Conservation (phyloP, 1,140 invertebrate species). For the Ostrea edulis region DNA sequence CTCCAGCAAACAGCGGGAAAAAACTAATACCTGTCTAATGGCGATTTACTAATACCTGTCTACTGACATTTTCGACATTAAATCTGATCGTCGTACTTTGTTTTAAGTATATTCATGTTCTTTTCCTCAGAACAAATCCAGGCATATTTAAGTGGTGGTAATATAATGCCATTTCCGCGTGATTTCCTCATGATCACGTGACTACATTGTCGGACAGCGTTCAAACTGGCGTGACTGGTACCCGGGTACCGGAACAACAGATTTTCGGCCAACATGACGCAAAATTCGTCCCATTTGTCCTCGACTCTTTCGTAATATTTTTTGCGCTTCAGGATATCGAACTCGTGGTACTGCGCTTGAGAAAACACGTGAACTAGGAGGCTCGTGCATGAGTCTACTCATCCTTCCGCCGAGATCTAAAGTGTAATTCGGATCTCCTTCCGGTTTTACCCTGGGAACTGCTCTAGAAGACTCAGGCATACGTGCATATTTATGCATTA, state of each 20-base stretch:
- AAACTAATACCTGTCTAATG: too few relatives aligned
- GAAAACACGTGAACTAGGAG: slow-evolving; percentile 53
- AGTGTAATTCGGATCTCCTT: slow-evolving; percentile 69
- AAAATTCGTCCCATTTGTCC: slow-evolving; percentile 48
- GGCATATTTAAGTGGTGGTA: too few relatives aligned
- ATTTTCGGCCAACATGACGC: slow-evolving; percentile 45
- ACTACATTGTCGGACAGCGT: slow-evolving; percentile 39
- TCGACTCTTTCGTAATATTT: slow-evolving; percentile 48
- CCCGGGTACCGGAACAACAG: slow-evolving; percentile 48
- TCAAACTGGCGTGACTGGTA: slow-evolving; percentile 28
- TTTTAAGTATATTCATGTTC: too few relatives aligned
- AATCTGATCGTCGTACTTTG: too few relatives aligned
- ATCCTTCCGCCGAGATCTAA: slow-evolving; percentile 71
- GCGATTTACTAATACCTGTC: too few relatives aligned
- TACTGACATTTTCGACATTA: too few relatives aligned
- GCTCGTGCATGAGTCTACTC: slow-evolving; percentile 64
- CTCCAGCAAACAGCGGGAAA: too few relatives aligned
- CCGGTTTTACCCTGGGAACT: slow-evolving; percentile 73
- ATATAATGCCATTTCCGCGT: not conserved
- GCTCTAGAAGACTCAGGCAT: slow-evolving; percentile 62
- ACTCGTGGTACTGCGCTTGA: slow-evolving; percentile 66
- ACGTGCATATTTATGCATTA: slow-evolving; percentile 70
- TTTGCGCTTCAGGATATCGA: slow-evolving; percentile 45
- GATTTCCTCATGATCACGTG: not conserved
- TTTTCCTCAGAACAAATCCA: too few relatives aligned